A percentile compares a stretch with the other conserved stretches of the same genome.
Evolutionary conservation across 2,888 invertebrate species (phyloP).

Genomic region (Drosophila testacea): DNA sequence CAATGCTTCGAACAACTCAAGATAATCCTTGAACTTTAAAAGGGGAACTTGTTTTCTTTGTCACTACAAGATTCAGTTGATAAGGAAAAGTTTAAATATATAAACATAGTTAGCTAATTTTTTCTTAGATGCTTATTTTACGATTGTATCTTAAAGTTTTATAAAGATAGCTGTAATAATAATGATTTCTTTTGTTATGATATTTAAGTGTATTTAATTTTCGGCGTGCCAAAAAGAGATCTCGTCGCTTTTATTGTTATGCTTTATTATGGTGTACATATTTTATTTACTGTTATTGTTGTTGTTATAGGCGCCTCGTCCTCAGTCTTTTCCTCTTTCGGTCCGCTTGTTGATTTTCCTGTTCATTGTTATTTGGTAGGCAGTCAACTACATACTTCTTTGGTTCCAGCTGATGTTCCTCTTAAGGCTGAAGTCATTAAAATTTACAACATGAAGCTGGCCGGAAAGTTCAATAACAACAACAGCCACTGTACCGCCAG

Average conservation of each 20-base stretch:
- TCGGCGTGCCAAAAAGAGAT: not conserved
- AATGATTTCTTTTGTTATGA: not conserved
- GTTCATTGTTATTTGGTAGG: constrained; percentile 35
- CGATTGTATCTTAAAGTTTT: too few relatives aligned
- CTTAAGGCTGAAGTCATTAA: constrained; percentile 52
- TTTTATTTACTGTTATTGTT: constrained; percentile 45
- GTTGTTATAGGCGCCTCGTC: constrained; percentile 5
- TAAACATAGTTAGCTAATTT: too few relatives aligned
- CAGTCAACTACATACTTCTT: constrained; percentile 1
- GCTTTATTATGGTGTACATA: constrained; percentile 35
- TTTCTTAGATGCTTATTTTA: too few relatives aligned
- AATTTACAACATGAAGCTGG: constrained; percentile 50
- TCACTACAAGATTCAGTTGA: too few relatives aligned
- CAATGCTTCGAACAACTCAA: not conserved
- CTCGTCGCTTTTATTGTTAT: constrained; percentile 41
- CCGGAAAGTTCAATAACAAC: constrained; percentile 49
- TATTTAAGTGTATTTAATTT: constrained; percentile 16
- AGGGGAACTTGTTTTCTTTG: too few relatives aligned
- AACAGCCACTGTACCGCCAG: constrained; percentile 9
- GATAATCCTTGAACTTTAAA: not conserved
- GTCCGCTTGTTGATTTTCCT: constrained; percentile 25
- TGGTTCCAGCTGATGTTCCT: constrained; percentile 22
- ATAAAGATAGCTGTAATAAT: too few relatives aligned
- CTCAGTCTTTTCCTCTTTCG: not conserved
- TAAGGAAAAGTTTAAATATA: too few relatives aligned